Base-by-base conservation (phyloP, 2,888 invertebrate species). In the Bedellia somnulentella region DNA sequence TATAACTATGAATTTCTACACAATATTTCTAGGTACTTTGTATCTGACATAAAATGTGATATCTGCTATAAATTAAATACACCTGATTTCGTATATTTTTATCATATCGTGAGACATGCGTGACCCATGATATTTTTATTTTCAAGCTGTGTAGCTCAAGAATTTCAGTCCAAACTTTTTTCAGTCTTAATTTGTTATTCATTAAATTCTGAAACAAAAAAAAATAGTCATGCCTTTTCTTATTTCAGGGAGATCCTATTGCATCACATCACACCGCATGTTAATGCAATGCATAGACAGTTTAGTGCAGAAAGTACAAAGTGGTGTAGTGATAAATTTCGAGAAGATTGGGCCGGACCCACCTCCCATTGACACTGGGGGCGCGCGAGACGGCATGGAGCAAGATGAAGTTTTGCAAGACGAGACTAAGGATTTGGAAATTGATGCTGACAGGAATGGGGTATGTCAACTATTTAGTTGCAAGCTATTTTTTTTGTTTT, bases 281-380 rank as follows among this genome's bases (percentile, higher is more conserved):
- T 75, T 99, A 52, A 91, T 92, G 81, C 94, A 93, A 56, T 95
- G 96, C 54, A 89, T 99, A 41, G 98, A 99, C 59, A 95, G 94
- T 50, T 78, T 99, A 29, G 95, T 97, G 9, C 93, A 93, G 59
- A 97, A 97, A 70, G 93, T 97, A 21, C 97, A 97, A 57, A 92
- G 93, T 41, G 98, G 98, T 1, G 97, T 98, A 24, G 97, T 99
- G 13, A 89, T 99, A 36, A 91, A 95, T 66, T 97, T 99, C 57
- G 97, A 98, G 63, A 97, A 96, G 61, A 87, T 93, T 38, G 93
- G 93, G 0, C 89, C 91, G 0, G 94, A 94, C 57, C 89, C 89
- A 1, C 83, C 86, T 3, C 83, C 85, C 1, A 61, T 85, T 21
- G 81, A 84, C 18, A 80, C 77, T 8, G 67, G 60, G 3, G 76